These are phyloP conservation scores for Papilio dardanus DNA, from an alignment of 1,140 invertebrate species.

Conservation along the genomic window DNA sequence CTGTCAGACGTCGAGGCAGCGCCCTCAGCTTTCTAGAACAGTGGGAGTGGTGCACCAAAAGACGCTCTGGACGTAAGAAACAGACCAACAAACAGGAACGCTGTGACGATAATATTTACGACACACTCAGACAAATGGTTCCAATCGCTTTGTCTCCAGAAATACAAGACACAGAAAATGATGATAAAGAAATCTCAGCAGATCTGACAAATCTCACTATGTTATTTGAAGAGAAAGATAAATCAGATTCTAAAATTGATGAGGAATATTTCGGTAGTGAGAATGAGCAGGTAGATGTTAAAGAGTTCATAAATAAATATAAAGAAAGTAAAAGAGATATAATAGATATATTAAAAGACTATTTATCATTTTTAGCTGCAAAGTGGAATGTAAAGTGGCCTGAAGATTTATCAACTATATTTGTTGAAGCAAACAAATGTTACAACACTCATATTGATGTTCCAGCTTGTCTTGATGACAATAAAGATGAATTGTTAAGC, in stretches of 20 bases:
- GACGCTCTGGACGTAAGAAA: slow-evolving; percentile 86
- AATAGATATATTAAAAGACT: slow-evolving; percentile 85
- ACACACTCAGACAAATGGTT: slow-evolving; percentile 85
- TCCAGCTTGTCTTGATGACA: slow-evolving; percentile 80
- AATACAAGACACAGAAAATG: slow-evolving; percentile 71
- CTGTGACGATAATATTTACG: slow-evolving; percentile 84
- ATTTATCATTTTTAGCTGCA: slow-evolving; percentile 82
- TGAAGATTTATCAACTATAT: slow-evolving; percentile 83
- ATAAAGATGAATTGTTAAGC: slow-evolving; percentile 80
- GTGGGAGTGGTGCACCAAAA: slow-evolving; percentile 89
- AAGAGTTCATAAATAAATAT: slow-evolving; percentile 84
- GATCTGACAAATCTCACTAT: slow-evolving; percentile 86
- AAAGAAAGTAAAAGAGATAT: slow-evolving; percentile 82
- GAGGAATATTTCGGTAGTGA: slow-evolving; percentile 86
- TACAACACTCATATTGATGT: slow-evolving; percentile 82
- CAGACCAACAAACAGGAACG: slow-evolving; percentile 74
- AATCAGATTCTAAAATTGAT: slow-evolving; percentile 45
- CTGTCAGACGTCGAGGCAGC: slow-evolving; percentile 85
- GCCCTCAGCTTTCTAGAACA: slow-evolving; percentile 86
- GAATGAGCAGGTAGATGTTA: slow-evolving; percentile 85
- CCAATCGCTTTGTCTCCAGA: slow-evolving; percentile 69
- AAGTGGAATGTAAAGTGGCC: slow-evolving; percentile 87
- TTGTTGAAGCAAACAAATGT: slow-evolving; percentile 84
- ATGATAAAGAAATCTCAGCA: slow-evolving; percentile 83
- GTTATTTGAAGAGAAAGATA: slow-evolving; percentile 84